These are phyloP conservation scores for Pygmarrhopalites habei DNA, from an alignment of 1,140 invertebrate genomes.

Conservation along the genomic window DNA sequence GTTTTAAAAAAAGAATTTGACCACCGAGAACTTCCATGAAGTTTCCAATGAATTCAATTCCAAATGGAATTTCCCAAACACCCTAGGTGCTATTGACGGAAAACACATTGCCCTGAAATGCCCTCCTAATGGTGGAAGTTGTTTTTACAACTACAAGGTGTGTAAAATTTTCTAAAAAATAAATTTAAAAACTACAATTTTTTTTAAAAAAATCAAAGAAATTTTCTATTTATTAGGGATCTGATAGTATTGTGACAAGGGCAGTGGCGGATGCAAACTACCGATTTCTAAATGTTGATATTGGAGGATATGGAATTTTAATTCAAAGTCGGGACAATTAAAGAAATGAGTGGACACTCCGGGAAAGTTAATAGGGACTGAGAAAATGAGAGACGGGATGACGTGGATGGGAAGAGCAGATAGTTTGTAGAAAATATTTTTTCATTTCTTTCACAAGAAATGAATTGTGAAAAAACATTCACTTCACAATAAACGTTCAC, in stretches of 20 bases:
- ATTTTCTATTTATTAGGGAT: conserved; percentile 32
- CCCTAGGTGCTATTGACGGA: conserved; percentile 42
- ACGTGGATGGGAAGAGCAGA: no score
- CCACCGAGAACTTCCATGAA: conserved; percentile 38
- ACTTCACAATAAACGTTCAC: no score
- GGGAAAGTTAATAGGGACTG: no score
- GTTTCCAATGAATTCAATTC: conserved; percentile 40
- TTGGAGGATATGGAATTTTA: conserved; percentile 38
- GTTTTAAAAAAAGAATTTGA: background rate
- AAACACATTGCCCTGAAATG: conserved; percentile 41
- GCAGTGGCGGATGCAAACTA: conserved; percentile 33
- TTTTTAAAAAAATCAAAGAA: conserved; percentile 2
- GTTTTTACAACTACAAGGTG: conserved; percentile 48
- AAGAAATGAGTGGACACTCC: no score
- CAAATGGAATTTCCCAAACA: conserved; percentile 42
- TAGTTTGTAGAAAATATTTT: no score
- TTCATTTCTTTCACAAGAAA: no score
- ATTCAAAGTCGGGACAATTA: no score
- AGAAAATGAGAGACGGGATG: no score
- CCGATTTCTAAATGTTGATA: conserved; percentile 36
- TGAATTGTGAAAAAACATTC: no score
- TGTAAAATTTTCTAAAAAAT: no score
- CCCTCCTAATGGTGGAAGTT: conserved; percentile 40
- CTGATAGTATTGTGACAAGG: conserved; percentile 37
- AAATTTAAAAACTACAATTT: no score